These are phyloP conservation scores for Smutsia temminckii DNA, from an alignment of 2,797 vertebrate genomes.

Conservation along the genomic window DNA sequence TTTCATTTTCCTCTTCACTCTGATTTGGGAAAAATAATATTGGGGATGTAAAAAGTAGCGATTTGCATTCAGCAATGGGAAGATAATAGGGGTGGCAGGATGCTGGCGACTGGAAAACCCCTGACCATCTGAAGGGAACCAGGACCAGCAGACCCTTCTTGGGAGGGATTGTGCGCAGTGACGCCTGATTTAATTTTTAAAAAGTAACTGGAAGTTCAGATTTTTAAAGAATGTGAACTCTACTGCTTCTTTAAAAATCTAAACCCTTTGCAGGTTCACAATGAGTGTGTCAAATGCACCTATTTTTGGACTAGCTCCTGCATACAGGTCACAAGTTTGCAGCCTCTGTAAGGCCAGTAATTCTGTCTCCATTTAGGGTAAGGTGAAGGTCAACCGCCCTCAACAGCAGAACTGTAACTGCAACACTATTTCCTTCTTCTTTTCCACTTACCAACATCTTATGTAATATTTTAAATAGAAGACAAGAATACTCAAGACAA, in stretches of 20 bases:
- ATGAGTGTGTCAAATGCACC: neutral
- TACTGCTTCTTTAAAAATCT: neutral
- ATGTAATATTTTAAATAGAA: neutral
- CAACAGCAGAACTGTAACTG: neutral
- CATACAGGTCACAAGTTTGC: neutral
- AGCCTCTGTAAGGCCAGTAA: neutral
- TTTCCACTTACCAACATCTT: neutral
- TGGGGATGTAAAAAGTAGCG: neutral
- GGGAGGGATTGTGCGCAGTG: neutral
- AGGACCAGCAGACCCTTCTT: neutral
- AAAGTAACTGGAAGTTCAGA: neutral
- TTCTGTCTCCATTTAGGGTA: neutral
- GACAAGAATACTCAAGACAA: neutral
- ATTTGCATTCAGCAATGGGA: neutral
- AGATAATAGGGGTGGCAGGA: neutral
- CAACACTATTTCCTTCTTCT: neutral
- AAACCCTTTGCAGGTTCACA: neutral
- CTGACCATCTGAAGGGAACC: accelerated
- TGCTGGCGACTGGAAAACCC: neutral
- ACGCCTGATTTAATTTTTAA: neutral
- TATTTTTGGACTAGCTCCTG: neutral
- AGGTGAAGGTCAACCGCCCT: neutral
- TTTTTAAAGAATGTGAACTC: neutral
- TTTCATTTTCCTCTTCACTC: neutral
- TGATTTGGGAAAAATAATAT: neutral